Evolutionary conservation across 2,888 invertebrate species (phyloP).

Genomic region (Conops quadrifasciatus): DNA sequence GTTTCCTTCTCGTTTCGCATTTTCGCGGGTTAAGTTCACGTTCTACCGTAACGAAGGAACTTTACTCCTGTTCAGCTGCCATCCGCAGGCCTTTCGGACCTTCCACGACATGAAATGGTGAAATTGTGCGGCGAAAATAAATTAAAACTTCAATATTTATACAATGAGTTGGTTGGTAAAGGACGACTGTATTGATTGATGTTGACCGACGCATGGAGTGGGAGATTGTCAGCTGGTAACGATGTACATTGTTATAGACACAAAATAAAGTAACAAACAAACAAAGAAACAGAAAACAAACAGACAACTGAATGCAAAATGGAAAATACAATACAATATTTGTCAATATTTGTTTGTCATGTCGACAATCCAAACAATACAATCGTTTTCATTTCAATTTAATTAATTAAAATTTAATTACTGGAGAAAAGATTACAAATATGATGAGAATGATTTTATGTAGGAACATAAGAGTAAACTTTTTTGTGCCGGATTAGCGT

Average conservation of each 20-base stretch:
- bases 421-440: constrained; percentile 2
- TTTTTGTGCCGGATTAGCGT: too few relatives aligned
- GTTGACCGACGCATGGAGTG: neutral
- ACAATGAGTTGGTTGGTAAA: neutral
- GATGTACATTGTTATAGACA: neutral
- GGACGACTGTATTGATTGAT: neutral
- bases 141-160: constrained; percentile 9
- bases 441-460: too few relatives aligned
- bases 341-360: neutral
- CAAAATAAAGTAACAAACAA: constrained; percentile 6
- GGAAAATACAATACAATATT: too few relatives aligned
- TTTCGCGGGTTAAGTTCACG: too few relatives aligned
- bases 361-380: constrained; percentile 15
- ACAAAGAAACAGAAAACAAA: neutral
- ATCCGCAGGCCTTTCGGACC: neutral
- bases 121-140: neutral
- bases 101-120: neutral
- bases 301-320: neutral
- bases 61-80: neutral
- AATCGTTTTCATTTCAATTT: neutral
- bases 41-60: too few relatives aligned
- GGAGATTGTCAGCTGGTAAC: neutral
- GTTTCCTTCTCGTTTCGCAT: too few relatives aligned
- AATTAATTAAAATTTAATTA: constrained; percentile 34
- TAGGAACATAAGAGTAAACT: neutral